Percentiles rank a stretch among this genome's conserved stretches.
phyloP scores from a whole-genome alignment of 2,113 vertebrate species.

The Stomatorhinus ivindoensis region DNA sequence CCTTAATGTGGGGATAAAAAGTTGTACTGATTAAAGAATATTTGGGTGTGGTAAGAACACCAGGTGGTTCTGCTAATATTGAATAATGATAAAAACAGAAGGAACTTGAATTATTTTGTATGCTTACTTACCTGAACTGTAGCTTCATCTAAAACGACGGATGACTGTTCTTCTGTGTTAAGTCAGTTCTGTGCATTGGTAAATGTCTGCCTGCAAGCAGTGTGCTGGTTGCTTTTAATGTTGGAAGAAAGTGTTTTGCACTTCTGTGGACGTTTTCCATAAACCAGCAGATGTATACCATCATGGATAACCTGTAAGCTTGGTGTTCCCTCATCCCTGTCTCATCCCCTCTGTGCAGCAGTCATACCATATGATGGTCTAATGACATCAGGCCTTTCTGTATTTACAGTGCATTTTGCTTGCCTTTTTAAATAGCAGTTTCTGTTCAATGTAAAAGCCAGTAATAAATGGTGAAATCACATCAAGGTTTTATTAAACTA shows the following conservation, averaged over 20 bases:
- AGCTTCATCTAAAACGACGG: neutral
- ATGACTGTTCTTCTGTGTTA: neutral
- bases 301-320: neutral
- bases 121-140: neutral
- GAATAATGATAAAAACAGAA: neutral
- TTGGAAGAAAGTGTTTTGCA: neutral
- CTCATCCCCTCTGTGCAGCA: neutral
- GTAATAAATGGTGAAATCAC: neutral
- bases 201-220: neutral
- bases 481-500: neutral
- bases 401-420: neutral
- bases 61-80: neutral
- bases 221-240: conserved; percentile 19
- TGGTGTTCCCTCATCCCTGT: neutral
- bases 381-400: neutral
- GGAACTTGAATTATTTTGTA: neutral
- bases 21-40: neutral
- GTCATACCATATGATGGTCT: neutral
- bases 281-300: neutral
- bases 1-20: neutral
- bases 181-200: conserved; percentile 9
- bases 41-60: neutral
- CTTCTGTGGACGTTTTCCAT: neutral
- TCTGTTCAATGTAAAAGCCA: neutral
- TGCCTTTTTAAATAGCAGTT: neutral